Evolutionary conservation across 1,140 invertebrate genomes (phyloP), one percentile per base, ranked within the genome.

Genomic region (Drosophila burlai): DNA sequence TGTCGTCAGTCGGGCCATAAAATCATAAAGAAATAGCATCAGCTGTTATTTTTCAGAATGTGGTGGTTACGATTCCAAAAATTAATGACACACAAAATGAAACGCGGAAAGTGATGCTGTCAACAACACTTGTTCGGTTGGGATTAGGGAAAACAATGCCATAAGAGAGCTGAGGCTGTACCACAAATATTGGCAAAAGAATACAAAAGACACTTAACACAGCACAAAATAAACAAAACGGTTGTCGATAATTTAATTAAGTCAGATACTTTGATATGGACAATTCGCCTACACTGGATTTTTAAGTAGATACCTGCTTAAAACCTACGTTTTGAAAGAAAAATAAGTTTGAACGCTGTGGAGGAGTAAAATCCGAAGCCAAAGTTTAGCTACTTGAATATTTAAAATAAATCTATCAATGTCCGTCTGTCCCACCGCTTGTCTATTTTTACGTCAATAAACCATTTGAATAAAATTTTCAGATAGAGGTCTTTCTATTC

Each of bases 31-130:
- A 72, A 79, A 36, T 74, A 71, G 47, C 52, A 90, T 90, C 85
- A 90, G 85, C 86, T 90, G 85, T 85, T 90, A 80, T 82, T 91
- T 86, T 90, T 82, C 85, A 85, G 86, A 77, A 80, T 79, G 78
- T 67, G 77, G 84, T 81, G 81, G 67, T 57, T 84, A 68, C 64
- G 76, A 76, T 68, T 91, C 72, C 76, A 80, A 86, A 55, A 90
- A 91, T 91, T 90, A 90, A 90, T 90, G 86, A 76, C 82, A 76
- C 85, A 85, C 68, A 80, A 79, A 81, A 78, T 90, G 82, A 85
- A 85, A 85, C 76, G 85, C 75, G 81, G 78, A 90, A 90, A 90
- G 68, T 80, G 79, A 91, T 80, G 85, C 85, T 90, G 85, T 90
- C 85, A 90, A 91, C 85, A 91, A 82, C 85, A 90, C 86, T 91